Evolutionary conservation across 2,888 invertebrate genomes (phyloP).

Genomic region (Holacanthella duospinosa): DNA sequence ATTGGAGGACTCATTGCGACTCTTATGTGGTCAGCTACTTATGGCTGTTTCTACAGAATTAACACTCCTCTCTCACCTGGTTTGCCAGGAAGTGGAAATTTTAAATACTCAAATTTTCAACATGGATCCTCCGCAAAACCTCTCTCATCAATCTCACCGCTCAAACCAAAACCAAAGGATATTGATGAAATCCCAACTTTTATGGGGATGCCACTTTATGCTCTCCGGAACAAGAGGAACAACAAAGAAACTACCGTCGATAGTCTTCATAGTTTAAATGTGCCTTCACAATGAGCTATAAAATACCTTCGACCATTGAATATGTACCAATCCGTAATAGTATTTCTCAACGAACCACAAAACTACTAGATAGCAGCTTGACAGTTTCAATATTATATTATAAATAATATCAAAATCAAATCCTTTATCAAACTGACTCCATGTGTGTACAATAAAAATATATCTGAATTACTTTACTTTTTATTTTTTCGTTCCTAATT

Average conservation of each 20-base stretch:
- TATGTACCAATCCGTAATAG: too few relatives aligned
- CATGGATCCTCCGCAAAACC: neutral
- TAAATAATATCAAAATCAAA: too few relatives aligned
- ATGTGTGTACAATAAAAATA: too few relatives aligned
- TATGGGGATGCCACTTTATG: constrained; percentile 69
- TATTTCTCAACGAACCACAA: too few relatives aligned
- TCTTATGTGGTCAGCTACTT: constrained; percentile 80
- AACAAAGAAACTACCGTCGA: neutral
- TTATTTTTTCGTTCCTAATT: too few relatives aligned
- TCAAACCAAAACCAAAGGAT: constrained; percentile 9
- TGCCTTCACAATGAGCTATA: too few relatives aligned
- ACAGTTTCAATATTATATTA: too few relatives aligned
- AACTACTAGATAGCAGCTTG: too few relatives aligned
- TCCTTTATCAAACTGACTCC: too few relatives aligned
- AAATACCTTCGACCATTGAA: too few relatives aligned
- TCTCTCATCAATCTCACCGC: neutral
- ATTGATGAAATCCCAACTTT: constrained; percentile 47
- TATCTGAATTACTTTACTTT: too few relatives aligned
- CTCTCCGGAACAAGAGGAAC: constrained; percentile 30
- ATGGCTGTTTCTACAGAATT: constrained; percentile 45
- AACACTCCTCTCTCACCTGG: constrained; percentile 49
- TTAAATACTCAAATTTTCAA: constrained; percentile 15
- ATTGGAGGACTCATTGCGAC: constrained; percentile 77
- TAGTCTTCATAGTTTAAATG: neutral
- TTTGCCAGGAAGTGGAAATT: constrained; percentile 51